Evolutionary conservation across 2,797 vertebrate species (phyloP).

Genomic region (Gymnoscopelus microlampas): DNA sequence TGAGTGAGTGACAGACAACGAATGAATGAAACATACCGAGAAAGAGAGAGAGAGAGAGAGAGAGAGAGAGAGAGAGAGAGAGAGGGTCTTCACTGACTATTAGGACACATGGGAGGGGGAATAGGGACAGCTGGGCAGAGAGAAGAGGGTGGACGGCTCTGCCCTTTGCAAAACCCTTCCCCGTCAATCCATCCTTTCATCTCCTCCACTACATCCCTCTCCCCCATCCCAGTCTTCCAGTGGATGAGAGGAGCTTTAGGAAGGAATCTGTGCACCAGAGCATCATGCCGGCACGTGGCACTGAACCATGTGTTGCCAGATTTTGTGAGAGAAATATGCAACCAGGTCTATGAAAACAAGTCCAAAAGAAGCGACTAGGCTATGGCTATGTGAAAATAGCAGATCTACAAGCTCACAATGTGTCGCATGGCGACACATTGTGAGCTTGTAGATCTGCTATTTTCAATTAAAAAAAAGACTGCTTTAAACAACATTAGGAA

Average conservation of each 20-base stretch:
- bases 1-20: too few species aligned
- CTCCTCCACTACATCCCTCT: slow-evolving; percentile 18
- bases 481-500: too few species aligned
- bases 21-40: background rate
- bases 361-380: too few species aligned
- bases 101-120: background rate
- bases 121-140: slow-evolving; percentile 22
- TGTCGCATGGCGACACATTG: too few species aligned
- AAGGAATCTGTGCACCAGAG: slow-evolving; percentile 60
- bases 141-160: slow-evolving; percentile 43
- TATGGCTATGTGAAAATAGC: too few species aligned
- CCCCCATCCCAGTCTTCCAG: slow-evolving; percentile 46
- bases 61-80: slow-evolving; percentile 8
- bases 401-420: too few species aligned
- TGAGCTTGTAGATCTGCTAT: too few species aligned
- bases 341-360: too few species aligned
- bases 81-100: background rate
- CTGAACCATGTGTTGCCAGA: slow-evolving; percentile 12
- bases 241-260: slow-evolving; percentile 62
- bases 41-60: slow-evolving; percentile 15
- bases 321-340: slow-evolving; percentile 42
- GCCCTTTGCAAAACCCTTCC: slow-evolving; percentile 50
- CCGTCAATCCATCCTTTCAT: slow-evolving; percentile 13
- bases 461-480: too few species aligned
- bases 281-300: slow-evolving; percentile 52